Conservation (phyloP, 2,888 invertebrate species). For the Hymenopus coronatus region DNA sequence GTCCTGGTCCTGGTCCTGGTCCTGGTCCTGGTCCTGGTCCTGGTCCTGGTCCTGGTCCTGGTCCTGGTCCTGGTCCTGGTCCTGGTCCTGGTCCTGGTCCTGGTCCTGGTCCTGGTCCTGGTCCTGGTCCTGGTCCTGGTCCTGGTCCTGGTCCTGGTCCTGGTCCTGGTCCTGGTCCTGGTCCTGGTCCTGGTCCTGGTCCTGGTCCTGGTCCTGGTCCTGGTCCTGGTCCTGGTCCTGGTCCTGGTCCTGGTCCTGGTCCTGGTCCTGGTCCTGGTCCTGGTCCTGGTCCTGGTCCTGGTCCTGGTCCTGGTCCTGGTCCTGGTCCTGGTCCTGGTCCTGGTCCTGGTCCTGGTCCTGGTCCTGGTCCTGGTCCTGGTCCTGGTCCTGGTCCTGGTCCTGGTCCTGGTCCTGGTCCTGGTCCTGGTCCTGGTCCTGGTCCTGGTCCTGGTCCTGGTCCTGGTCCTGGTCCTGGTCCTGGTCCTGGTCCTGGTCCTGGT, state of each 20-base stretch:
- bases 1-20: constrained; percentile 8
- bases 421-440: constrained; percentile 8
- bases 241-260: constrained; percentile 8
- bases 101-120: constrained; percentile 8
- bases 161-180: constrained; percentile 8
- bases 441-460: constrained; percentile 8
- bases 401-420: constrained; percentile 8
- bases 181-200: constrained; percentile 8
- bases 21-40: constrained; percentile 8
- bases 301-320: constrained; percentile 6
- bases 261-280: constrained; percentile 8
- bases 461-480: constrained; percentile 8
- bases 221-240: constrained; percentile 8
- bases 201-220: constrained; percentile 8
- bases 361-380: constrained; percentile 8
- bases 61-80: constrained; percentile 8
- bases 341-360: constrained; percentile 8
- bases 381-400: constrained; percentile 8
- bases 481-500: constrained; percentile 6
- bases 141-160: constrained; percentile 8
- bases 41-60: constrained; percentile 8
- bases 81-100: constrained; percentile 8
- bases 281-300: constrained; percentile 8
- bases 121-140: constrained; percentile 6
- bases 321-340: constrained; percentile 8